Conservation (phyloP, 2,113 vertebrate species). For the Felis chaus region DNA sequence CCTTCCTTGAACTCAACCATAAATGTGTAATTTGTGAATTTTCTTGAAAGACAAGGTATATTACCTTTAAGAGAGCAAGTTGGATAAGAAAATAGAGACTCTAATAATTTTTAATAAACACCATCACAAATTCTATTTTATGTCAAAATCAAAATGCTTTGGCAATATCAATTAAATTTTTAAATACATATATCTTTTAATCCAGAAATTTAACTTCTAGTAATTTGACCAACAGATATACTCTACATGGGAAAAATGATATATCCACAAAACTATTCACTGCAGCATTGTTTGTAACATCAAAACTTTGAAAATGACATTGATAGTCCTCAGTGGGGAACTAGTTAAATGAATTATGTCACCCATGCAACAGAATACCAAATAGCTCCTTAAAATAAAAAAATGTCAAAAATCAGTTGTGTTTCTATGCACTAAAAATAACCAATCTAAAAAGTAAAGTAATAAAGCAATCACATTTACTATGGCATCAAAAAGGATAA, state of each 20-base stretch:
- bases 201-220: slow-evolving; percentile 28
- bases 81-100: not conserved
- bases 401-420: not conserved
- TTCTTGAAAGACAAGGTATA: slow-evolving; percentile 24
- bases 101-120: not conserved
- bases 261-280: not conserved
- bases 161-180: not conserved
- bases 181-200: not conserved
- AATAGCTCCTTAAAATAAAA: not conserved
- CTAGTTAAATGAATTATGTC: not conserved
- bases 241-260: not conserved
- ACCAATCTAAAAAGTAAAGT: not conserved
- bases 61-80: not conserved
- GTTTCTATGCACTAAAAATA: not conserved
- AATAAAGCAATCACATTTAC: not conserved
- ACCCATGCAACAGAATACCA: not conserved
- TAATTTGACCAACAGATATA: not conserved
- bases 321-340: not conserved
- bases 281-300: not conserved
- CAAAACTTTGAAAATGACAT: not conserved
- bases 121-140: not conserved
- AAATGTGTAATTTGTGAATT: slow-evolving; percentile 9
- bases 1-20: not conserved
- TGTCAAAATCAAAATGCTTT: slow-evolving; percentile 1
- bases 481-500: not conserved